Percentiles rank a stretch among this genome's conserved stretches.
phyloP scores from a whole-genome alignment of 1,140 invertebrate genomes.

The Trichonephila clavata region DNA sequence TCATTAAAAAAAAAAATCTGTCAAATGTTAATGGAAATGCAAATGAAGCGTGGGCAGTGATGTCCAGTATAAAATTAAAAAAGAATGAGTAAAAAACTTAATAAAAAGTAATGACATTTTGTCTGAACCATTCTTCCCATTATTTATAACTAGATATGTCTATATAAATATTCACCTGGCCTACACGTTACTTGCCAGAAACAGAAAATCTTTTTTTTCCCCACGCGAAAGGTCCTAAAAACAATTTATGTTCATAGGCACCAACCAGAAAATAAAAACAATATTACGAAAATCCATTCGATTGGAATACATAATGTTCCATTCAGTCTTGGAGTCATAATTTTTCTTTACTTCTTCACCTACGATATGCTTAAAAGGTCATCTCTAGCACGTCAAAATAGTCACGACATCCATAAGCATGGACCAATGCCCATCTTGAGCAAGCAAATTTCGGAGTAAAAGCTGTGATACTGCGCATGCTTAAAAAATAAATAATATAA shows the following conservation, averaged over 20 bases:
- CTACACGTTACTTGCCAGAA: not conserved
- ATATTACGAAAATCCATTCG: conserved; percentile 21
- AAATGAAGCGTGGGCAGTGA: not conserved
- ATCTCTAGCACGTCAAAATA: conserved; percentile 22
- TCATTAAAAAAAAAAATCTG: no score
- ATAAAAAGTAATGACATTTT: conserved; percentile 23
- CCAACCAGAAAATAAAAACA: conserved; percentile 29
- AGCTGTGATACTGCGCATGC: not conserved
- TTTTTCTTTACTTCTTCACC: conserved; percentile 16
- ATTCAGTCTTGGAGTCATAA: conserved; percentile 28
- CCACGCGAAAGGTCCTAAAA: not conserved
- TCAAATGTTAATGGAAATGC: not conserved
- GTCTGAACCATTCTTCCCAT: not conserved
- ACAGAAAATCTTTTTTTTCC: not conserved
- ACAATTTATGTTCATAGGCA: conserved; percentile 17
- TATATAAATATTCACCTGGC: conserved; percentile 11
- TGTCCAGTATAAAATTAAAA: not conserved
- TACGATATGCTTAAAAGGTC: conserved; percentile 37
- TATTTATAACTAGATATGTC: not conserved
- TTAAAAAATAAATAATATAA: no score
- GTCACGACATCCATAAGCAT: not conserved
- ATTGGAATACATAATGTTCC: conserved; percentile 41
- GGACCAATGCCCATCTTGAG: conserved; percentile 8
- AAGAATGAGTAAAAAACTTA: not conserved
- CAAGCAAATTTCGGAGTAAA: not conserved